Conservation (phyloP, 2,888 invertebrate species). For the Aporophyla lueneburgensis region DNA sequence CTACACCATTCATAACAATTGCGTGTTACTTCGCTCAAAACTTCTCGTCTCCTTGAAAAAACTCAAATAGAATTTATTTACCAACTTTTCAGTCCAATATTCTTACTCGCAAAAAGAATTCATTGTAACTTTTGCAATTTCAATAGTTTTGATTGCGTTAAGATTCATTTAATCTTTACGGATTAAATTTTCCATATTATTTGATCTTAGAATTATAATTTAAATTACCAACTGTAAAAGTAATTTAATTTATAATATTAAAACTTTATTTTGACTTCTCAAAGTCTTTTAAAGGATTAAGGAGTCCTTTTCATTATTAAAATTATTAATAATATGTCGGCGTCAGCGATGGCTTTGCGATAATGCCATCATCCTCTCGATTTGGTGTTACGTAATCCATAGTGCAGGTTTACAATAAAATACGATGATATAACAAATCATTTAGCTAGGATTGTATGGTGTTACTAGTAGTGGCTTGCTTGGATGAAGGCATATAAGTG, state of each 20-base stretch:
- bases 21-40: background rate
- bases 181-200: conserved; percentile 30
- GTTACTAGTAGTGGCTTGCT: too few species aligned
- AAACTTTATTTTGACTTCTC: conserved; percentile 4
- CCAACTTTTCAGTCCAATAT: conserved; percentile 34
- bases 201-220: conserved; percentile 43
- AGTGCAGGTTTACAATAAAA: too few species aligned
- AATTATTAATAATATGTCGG: background rate
- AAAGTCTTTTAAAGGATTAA: background rate
- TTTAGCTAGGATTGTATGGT: too few species aligned
- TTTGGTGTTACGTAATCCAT: too few species aligned
- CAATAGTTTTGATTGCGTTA: conserved; percentile 45
- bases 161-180: conserved; percentile 36
- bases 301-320: background rate
- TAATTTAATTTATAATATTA: conserved; percentile 30
- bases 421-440: too few species aligned
- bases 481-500: too few species aligned
- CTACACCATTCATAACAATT: background rate
- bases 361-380: too few species aligned
- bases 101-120: conserved; percentile 33
- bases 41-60: background rate
- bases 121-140: conserved; percentile 54
- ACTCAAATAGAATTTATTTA: conserved; percentile 36
- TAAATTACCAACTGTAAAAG: conserved; percentile 20
- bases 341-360: too few species aligned